Conservation (phyloP, 1,140 invertebrate genomes). For the Colletes latitarsis region DNA sequence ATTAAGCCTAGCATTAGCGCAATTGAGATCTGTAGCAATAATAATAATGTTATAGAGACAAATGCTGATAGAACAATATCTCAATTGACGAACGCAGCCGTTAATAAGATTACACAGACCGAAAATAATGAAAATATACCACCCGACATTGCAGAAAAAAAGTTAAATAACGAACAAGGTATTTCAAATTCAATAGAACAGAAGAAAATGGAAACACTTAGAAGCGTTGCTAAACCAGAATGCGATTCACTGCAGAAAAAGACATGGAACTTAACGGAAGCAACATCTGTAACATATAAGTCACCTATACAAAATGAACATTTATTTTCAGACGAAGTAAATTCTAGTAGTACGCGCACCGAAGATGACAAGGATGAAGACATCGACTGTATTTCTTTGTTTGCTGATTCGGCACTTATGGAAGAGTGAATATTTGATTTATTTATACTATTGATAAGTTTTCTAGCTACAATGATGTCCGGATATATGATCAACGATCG, state of each 20-base stretch:
- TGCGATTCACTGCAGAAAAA: neutral
- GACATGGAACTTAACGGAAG: neutral
- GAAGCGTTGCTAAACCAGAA: neutral
- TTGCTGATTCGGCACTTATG: conserved; percentile 27
- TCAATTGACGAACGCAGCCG: neutral
- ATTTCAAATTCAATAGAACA: neutral
- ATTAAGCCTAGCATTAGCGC: too few relatives aligned
- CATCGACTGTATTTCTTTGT: conserved; percentile 48
- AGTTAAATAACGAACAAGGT: neutral
- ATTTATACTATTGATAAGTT: neutral
- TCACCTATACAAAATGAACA: neutral
- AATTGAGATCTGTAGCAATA: too few relatives aligned
- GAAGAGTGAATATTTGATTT: conserved; percentile 40
- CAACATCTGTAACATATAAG: neutral
- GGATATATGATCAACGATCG: too few relatives aligned
- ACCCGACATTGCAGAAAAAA: neutral
- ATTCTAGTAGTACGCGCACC: neutral
- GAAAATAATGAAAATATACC: conserved; percentile 5
- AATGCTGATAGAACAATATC: neutral
- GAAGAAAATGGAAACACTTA: neutral
- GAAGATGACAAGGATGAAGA: neutral
- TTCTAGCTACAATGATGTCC: too few relatives aligned
- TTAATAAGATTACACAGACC: neutral
- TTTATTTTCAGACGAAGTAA: neutral
- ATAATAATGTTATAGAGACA: neutral